These are phyloP conservation scores for Atta cephalotes DNA, from an alignment of 1,140 invertebrate genomes.

Conservation along the genomic window DNA sequence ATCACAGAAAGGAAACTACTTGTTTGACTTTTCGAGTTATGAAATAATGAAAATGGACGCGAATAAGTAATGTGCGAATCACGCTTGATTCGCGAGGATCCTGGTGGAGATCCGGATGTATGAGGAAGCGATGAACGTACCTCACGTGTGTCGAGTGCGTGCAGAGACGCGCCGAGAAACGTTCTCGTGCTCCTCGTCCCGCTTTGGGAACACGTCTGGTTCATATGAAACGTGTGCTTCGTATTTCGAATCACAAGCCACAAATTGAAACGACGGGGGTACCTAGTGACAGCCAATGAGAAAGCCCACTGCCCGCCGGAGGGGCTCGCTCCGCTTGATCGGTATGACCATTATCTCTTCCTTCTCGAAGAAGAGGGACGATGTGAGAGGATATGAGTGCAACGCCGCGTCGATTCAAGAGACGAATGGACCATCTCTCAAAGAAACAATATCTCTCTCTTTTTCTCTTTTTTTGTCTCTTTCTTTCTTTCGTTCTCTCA, in stretches of 20 bases:
- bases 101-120: too few species aligned
- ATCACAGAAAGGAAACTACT: not conserved
- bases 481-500: too few species aligned
- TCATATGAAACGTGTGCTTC: conserved; percentile 42
- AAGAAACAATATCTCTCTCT: too few species aligned
- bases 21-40: not conserved
- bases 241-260: conserved; percentile 50
- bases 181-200: conserved; percentile 28
- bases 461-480: too few species aligned
- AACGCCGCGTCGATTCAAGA: not conserved
- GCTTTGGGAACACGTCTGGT: conserved; percentile 35
- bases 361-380: conserved; percentile 4
- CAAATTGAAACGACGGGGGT: conserved; percentile 58
- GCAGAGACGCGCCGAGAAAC: conserved; percentile 10
- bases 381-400: not conserved
- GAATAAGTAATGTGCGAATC: not conserved
- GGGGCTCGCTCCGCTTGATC: conserved; percentile 28
- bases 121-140: not conserved
- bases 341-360: conserved; percentile 28
- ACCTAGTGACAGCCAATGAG: conserved; percentile 65
- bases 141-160: conserved; percentile 17
- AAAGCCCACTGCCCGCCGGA: conserved; percentile 54
- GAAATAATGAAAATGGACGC: not conserved
- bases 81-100: not conserved
- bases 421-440: too few species aligned